Evolutionary conservation across 2,888 invertebrate genomes (phyloP), one percentile per base, ranked within the genome.

Genomic region (Apamea epomidion): DNA sequence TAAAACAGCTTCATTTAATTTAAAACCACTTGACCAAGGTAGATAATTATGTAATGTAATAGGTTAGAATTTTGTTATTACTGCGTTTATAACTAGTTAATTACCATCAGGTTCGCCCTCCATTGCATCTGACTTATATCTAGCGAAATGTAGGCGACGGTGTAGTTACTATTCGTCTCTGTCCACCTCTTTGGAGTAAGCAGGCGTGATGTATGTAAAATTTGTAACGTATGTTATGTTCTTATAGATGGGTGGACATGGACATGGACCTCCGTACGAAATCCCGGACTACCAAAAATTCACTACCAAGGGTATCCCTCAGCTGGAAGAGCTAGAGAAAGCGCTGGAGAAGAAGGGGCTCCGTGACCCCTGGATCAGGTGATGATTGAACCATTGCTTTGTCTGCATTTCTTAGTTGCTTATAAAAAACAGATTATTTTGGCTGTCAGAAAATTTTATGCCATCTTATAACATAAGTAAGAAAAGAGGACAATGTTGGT

Each of bases 281-380:
- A 94, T 99, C 14, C 99, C 99, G 0, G 98, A 98, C 93, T 97
- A 98, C 90, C 97, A 97, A 69, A 97, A 97, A 69, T 99, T 98
- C 93, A 98, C 98, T 93, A 97, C 98, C 18, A 98, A 98, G 91
- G 97, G 98, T 89, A 97, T 97, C 45, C 98, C 98, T 0, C 94
- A 98, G 90, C 94, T 99, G 72, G 93, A 98, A 84, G 95, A 97
- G 88, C 97, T 98, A 0, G 97, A 98, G 93, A 95, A 97, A 83
- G 97, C 97, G 1, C 96, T 99, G 29, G 98, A 97, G 0, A 95
- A 97, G 64, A 97, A 98, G 91, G 99, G 99, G 8, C 94, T 99
- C 2, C 98, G 97, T 83, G 99, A 99, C 94, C 99, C 99, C 0
- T 99, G 99, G 99, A 96, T 99, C 74, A 98, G 99, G 98, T 98